These are phyloP conservation scores for Alligator mississippiensis DNA, from an alignment of 2,113 vertebrate genomes.

Conservation along the genomic window DNA sequence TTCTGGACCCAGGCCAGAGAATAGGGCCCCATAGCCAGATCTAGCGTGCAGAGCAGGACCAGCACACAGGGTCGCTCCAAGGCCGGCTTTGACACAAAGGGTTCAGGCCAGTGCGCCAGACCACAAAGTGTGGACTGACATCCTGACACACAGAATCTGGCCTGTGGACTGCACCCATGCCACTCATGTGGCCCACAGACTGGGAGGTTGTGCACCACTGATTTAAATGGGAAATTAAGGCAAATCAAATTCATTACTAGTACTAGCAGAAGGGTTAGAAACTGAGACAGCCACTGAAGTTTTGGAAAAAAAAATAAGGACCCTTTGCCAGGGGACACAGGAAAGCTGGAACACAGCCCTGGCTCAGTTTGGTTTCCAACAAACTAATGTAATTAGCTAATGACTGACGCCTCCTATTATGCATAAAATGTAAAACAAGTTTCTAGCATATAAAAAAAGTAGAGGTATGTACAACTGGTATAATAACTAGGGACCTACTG, in stretches of 20 bases:
- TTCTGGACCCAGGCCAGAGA: too few relatives aligned
- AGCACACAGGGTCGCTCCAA: too few relatives aligned
- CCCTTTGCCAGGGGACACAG: fast-evolving
- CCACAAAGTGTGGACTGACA: too few relatives aligned
- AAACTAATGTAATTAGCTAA: fast-evolving
- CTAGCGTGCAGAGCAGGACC: too few relatives aligned
- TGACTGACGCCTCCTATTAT: neutral
- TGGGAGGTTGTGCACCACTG: too few relatives aligned
- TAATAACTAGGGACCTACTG: neutral
- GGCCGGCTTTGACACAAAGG: too few relatives aligned
- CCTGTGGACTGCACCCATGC: too few relatives aligned
- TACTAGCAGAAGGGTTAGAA: neutral
- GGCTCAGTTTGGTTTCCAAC: neutral
- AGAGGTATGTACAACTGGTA: fast-evolving
- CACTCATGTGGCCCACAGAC: too few relatives aligned
- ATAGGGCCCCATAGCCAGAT: too few relatives aligned
- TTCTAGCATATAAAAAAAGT: fast-evolving
- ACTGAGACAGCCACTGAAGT: neutral
- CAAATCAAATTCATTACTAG: neutral
- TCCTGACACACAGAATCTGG: too few relatives aligned
- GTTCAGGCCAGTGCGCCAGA: too few relatives aligned
- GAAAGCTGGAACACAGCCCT: neutral
- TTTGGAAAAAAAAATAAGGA: neutral
- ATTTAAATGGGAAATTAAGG: too few relatives aligned
- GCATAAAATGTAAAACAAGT: fast-evolving